Base-by-base conservation (phyloP, 1,140 invertebrate genomes). In the Lysiphlebus fabarum region DNA sequence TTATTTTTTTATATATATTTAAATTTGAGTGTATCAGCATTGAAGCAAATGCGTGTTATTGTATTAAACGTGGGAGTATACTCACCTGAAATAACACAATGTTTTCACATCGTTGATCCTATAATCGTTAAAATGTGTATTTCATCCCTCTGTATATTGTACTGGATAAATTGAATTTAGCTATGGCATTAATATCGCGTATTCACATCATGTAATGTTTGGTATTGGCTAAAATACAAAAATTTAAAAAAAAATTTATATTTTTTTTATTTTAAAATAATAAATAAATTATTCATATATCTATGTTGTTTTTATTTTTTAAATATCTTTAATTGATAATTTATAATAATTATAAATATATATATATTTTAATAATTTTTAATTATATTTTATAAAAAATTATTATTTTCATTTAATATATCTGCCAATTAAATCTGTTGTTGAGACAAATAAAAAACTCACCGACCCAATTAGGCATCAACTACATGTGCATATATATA, bases 1-100 rank as follows among this genome's bases (percentile, higher is more conserved):
- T n/a, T n/a, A n/a, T 26, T 2, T 26, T 26, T 26, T 26, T 26
- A 2, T 26, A 26, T 26, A 26, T 26, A 26, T 26, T 26, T 26
- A 26, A 26, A 26, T 26, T 26, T 26, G 17, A 26, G 17, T 26
- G 17, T 26, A 26, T 26, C 17, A 26, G 17, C 17, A 26, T 26
- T 26, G 17, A 17, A 50, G 48, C 26, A 50, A 34, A 34, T 34
- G 17, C 49, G 38, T 51, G 49, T 51, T 51, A 51, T 51, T 51
- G 67, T 65, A 69, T 71, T 67, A 69, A 65, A 71, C 70, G 73
- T 76, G 74, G 74, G 74, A 77, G 70, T 68, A 65, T 57, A 59
- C 67, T 75, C 75, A 77, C 75, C 76, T 78, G 76, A 76, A 78
- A 78, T 72, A 78, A 78, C 76, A 77, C 64, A 72, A 70, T 70